Conservation (phyloP, 2,797 vertebrate genomes). For the Molossus molossus region DNA sequence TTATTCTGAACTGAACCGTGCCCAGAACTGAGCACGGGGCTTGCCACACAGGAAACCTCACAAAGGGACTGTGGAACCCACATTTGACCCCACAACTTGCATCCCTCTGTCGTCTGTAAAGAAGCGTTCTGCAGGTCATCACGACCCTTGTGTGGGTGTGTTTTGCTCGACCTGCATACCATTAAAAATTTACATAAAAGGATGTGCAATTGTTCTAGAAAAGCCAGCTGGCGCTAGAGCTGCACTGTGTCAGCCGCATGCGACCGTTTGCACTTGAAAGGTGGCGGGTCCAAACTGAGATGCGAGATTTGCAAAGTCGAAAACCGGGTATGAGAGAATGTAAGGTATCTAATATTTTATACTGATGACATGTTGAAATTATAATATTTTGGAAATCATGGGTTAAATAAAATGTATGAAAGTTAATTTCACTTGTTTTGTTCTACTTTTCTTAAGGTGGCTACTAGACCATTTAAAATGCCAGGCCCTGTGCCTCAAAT, state of each 20-base stretch:
- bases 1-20: background rate
- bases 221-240: background rate
- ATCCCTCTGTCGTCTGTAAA: background rate
- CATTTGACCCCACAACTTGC: background rate
- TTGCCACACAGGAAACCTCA: background rate
- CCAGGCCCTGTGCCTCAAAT: rapidly evolving
- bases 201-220: slow-evolving; percentile 12
- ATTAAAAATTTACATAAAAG: background rate
- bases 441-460: slow-evolving; percentile 2
- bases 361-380: background rate
- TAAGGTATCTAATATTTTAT: background rate
- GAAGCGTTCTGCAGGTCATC: background rate
- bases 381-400: slow-evolving; percentile 48
- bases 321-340: background rate
- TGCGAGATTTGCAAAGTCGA: background rate
- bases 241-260: background rate
- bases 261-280: background rate
- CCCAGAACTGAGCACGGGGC: background rate
- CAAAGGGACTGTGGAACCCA: background rate
- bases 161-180: background rate
- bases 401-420: slow-evolving; percentile 68
- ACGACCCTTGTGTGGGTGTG: too few relatives aligned
- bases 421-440: background rate
- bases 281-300: background rate
- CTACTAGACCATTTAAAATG: background rate